Conservation (phyloP, 1,140 invertebrate species). For the Homarus americanus region DNA sequence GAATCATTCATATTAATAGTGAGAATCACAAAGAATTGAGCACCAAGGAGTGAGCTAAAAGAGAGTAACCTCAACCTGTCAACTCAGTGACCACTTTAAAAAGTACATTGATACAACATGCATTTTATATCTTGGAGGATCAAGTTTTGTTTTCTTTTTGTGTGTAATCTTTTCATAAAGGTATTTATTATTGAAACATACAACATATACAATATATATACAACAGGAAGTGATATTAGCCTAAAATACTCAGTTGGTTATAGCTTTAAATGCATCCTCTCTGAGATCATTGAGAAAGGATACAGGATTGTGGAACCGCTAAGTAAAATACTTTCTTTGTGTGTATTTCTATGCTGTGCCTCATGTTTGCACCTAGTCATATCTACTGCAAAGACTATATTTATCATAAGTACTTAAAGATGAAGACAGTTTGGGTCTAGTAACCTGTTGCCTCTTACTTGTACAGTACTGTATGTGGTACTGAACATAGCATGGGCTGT, state of each 20-base stretch:
- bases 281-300: slow-evolving; percentile 22
- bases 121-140: not conserved
- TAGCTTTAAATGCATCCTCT: slow-evolving; percentile 45
- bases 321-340: slow-evolving; percentile 1
- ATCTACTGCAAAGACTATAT: not conserved
- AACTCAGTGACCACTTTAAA: too few species aligned
- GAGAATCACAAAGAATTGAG: too few species aligned
- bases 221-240: slow-evolving; percentile 25
- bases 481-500: too few species aligned
- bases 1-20: too few species aligned
- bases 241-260: slow-evolving; percentile 50
- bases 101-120: too few species aligned
- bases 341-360: not conserved
- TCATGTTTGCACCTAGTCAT: slow-evolving; percentile 45
- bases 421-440: too few species aligned
- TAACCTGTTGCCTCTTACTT: too few species aligned
- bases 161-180: not conserved
- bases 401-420: not conserved
- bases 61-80: too few species aligned
- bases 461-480: too few species aligned
- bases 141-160: not conserved
- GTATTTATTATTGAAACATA: not conserved
- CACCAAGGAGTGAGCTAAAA: too few species aligned
- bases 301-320: slow-evolving; percentile 45
- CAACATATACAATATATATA: not conserved